Conservation (phyloP, 2,797 vertebrate genomes). For the Pseudotriccus pelzelni region DNA sequence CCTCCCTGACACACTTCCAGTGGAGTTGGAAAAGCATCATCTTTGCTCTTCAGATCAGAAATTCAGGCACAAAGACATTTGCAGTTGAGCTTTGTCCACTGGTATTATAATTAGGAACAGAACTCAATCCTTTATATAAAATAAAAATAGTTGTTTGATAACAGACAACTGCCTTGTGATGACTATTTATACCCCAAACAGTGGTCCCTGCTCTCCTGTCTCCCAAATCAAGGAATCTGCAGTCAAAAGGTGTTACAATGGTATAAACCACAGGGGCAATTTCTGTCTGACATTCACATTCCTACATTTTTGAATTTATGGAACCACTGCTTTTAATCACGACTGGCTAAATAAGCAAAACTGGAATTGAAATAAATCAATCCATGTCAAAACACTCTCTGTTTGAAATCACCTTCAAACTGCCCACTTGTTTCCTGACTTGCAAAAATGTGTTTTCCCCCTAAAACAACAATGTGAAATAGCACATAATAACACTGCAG, state of each 20-base stretch:
- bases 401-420: not conserved
- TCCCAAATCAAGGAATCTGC: not conserved
- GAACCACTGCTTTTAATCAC: not conserved
- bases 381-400: not conserved
- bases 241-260: not conserved
- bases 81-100: not conserved
- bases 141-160: not conserved
- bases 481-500: not conserved
- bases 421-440: not conserved
- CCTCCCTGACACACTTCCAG: fast-evolving
- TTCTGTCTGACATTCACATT: not conserved
- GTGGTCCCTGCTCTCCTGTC: not conserved
- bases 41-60: not conserved
- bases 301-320: not conserved
- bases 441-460: not conserved
- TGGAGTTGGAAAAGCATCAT: not conserved
- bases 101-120: not conserved
- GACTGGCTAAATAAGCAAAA: not conserved
- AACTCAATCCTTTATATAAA: not conserved
- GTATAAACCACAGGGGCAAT: not conserved
- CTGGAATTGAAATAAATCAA: not conserved
- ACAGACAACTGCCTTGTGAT: not conserved
- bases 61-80: not conserved
- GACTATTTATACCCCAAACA: not conserved
- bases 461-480: not conserved